Base-by-base conservation (phyloP, 2,888 invertebrate species). In the Synergus laeviventris region DNA sequence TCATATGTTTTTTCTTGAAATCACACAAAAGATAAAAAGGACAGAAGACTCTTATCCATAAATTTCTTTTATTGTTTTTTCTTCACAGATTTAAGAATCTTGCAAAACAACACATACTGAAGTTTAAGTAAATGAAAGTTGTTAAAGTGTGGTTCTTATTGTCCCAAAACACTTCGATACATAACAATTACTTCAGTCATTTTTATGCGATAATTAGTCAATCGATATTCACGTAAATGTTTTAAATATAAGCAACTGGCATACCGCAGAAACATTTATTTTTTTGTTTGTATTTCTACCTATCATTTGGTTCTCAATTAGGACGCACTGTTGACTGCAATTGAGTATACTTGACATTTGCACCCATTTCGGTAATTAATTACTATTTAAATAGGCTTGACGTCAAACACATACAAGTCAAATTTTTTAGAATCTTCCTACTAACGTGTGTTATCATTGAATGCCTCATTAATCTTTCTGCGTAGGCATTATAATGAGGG, bases 1-100 rank as follows among this genome's bases (percentile, higher is more conserved):
- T 49, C 70, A 70, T 45, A 31, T 45, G 18, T 70, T 70, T 70
- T 70, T 31, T 49, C 42, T 49, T 45, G 11, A 16, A 49, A 31
- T 49, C 9, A 31, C 49, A 49, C 70, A 16, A 21, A 74, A 62
- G 45, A 74, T 49, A n/a, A 74, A 66, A 75, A 16, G 60, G 61
- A 77, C 49, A 54, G 5, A 11, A 61, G 8, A 62, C 21, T 45
- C 54, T 24, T 36, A 38, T 75, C 38, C n/a, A 21, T 61, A 61
- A 16, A 16, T 11, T 56, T 16, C n/a, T 39, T 39, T 60, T 76
- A 5, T 56, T 77, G 21, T 60, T 31, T 64, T 64, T 42, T 39
- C 21, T 64, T 14, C 3, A 49, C 45, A 45, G 11, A n/a, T 49
- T 70, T 49, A 45, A 70, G 49, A 31, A 49, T 4, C 45, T 49